Evolutionary conservation across 2,113 vertebrate species (phyloP).

Genomic region (Sciurus niger): DNA sequence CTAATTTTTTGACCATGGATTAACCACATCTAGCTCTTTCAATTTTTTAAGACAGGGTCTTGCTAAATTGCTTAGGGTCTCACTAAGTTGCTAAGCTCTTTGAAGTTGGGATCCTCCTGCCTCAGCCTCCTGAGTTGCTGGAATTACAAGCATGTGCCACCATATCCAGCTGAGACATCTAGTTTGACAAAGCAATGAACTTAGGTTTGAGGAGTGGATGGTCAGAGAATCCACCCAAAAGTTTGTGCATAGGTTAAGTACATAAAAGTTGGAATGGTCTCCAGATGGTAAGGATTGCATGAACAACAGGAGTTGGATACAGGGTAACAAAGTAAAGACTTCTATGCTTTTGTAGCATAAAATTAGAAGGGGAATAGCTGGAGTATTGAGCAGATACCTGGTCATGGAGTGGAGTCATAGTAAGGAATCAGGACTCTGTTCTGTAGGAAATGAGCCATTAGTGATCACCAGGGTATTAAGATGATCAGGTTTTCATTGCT

Average conservation of each 20-base stretch:
- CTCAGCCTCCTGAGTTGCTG: no score
- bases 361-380: not conserved
- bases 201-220: not conserved
- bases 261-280: not conserved
- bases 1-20: no score
- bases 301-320: not conserved
- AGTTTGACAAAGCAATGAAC: conserved; percentile 31
- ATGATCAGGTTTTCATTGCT: not conserved
- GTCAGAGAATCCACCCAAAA: not conserved
- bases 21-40: no score
- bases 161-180: not conserved
- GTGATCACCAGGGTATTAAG: conserved; percentile 11
- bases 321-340: not conserved
- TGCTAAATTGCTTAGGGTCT: no score
- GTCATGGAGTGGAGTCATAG: not conserved
- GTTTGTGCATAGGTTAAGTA: not conserved
- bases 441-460: not conserved
- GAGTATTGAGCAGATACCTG: not conserved
- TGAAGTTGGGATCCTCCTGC: no score
- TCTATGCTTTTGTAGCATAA: not conserved
- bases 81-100: no score
- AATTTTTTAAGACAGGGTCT: no score
- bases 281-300: not conserved
- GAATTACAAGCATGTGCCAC: no score
- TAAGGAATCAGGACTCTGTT: conserved; percentile 20